Percentiles rank a stretch among this genome's conserved stretches.
Conservation (phyloP, 2,888 invertebrate genomes). For the Xestia c-nigrum region DNA sequence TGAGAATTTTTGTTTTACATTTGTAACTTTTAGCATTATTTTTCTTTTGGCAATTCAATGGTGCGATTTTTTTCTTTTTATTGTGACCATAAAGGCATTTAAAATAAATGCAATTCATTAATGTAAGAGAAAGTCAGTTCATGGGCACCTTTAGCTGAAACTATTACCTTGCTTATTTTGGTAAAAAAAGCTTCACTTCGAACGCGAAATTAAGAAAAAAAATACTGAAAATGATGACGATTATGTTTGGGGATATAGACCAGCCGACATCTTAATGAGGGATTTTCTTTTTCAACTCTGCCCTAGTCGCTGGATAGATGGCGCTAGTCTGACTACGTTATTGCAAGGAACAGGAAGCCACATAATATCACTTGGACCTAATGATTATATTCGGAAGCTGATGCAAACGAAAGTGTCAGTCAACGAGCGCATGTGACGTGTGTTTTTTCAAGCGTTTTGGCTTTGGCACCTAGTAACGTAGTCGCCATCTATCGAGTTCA, state of each 20-base stretch:
- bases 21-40: slow-evolving; percentile 28
- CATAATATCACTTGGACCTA: no score
- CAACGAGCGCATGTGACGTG: no score
- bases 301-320: no score
- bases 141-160: neutral
- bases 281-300: no score
- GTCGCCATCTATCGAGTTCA: no score
- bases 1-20: slow-evolving; percentile 52
- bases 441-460: no score
- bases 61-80: slow-evolving; percentile 18
- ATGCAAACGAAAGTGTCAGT: no score
- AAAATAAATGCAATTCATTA: neutral
- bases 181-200: neutral
- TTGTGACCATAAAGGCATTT: neutral
- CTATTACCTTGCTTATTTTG: neutral
- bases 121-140: neutral
- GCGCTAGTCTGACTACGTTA: no score
- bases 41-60: neutral
- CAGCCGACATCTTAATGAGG: neutral
- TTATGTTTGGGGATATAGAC: neutral
- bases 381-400: no score
- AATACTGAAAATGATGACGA: neutral
- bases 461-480: no score
- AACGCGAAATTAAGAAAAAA: neutral
- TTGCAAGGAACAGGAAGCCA: no score